Conservation (phyloP, 2,113 vertebrate species). For the Procavia capensis region DNA sequence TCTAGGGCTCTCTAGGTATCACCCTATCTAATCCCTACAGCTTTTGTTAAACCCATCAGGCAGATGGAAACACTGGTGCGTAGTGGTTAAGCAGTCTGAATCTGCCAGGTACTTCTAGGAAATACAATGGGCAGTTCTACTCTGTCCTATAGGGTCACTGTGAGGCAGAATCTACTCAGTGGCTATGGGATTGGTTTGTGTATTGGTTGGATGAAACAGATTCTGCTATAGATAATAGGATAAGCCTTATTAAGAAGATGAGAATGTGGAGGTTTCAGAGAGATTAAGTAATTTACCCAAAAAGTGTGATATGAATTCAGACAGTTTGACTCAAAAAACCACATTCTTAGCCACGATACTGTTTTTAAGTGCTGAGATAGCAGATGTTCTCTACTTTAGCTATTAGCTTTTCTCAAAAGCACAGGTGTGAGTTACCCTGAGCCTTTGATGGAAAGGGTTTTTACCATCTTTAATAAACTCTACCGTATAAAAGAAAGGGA, state of each 20-base stretch:
- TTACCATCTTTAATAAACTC: background rate
- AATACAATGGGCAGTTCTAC: too few relatives aligned
- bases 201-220: background rate
- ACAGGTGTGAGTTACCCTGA: background rate
- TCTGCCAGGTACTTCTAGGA: too few relatives aligned
- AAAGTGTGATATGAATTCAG: constrained; percentile 6
- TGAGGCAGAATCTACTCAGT: too few relatives aligned
- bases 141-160: too few relatives aligned
- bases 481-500: background rate
- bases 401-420: background rate
- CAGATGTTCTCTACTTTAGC: background rate
- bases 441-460: background rate
- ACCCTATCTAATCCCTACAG: background rate
- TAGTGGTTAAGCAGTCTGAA: too few relatives aligned
- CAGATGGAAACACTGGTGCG: too few relatives aligned
- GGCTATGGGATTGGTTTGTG: too few relatives aligned
- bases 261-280: background rate
- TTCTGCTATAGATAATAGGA: background rate
- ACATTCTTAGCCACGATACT: background rate
- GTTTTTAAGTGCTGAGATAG: background rate
- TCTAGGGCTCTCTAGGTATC: background rate
- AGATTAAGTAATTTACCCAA: constrained; percentile 21
- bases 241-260: background rate
- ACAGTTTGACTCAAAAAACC: constrained; percentile 27
- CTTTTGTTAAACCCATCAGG: background rate